A percentile compares a stretch with the other conserved stretches of the same genome.
These are phyloP conservation scores for Drosophila asahinai DNA, from an alignment of 1,140 invertebrate species.

Conservation along the genomic window DNA sequence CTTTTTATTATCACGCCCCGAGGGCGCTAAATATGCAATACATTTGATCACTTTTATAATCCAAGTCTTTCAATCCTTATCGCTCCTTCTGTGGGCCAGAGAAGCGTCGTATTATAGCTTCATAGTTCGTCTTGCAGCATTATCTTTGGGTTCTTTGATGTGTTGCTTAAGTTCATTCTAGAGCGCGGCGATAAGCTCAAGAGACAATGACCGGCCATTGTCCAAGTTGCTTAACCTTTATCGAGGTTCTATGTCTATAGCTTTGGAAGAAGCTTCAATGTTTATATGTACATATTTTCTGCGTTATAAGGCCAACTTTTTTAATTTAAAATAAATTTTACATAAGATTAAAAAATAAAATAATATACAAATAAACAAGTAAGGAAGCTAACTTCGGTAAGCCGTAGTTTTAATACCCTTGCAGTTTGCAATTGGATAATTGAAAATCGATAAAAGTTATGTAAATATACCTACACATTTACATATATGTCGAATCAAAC, in stretches of 20 bases:
- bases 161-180: slow-evolving; percentile 5
- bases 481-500: too few species aligned
- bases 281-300: neutral
- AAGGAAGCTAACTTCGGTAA: too few species aligned
- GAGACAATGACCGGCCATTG: slow-evolving; percentile 62
- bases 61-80: slow-evolving; percentile 37
- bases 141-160: neutral
- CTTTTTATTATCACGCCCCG: slow-evolving; percentile 41
- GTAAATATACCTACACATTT: too few species aligned
- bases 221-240: slow-evolving; percentile 39
- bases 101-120: neutral
- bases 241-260: slow-evolving; percentile 2
- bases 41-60: slow-evolving; percentile 52
- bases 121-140: slow-evolving; percentile 12
- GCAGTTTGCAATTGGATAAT: too few species aligned
- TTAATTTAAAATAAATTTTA: too few species aligned
- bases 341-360: too few species aligned
- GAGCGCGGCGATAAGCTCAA: slow-evolving; percentile 47
- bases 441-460: too few species aligned
- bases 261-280: too few species aligned
- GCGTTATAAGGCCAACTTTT: too few species aligned
- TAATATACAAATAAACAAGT: too few species aligned
- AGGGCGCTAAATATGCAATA: slow-evolving; percentile 71
- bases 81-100: neutral
- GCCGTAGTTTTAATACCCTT: too few species aligned